Percentiles rank a stretch among this genome's conserved stretches.
These are phyloP conservation scores for Sesia bembeciformis DNA, from an alignment of 2,888 invertebrate species.

Conservation along the genomic window DNA sequence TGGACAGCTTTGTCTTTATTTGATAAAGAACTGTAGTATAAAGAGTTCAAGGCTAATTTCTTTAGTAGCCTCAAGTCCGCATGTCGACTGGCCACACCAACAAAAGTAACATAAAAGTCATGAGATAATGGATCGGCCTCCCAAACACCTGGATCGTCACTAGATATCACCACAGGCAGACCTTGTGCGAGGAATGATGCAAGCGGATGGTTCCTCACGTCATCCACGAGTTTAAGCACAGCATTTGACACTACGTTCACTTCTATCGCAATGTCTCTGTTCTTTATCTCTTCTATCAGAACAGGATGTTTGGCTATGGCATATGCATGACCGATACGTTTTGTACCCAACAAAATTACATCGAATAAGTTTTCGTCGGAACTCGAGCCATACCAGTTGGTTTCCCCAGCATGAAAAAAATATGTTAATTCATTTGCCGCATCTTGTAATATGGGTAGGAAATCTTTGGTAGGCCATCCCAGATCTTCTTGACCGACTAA, in stretches of 20 bases:
- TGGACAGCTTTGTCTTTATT: slow-evolving; percentile 43
- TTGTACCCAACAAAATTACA: slow-evolving; percentile 80
- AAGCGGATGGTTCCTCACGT: slow-evolving; percentile 80
- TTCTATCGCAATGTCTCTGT: slow-evolving; percentile 78
- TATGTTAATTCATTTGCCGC: slow-evolving; percentile 71
- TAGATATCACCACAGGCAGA: slow-evolving; percentile 78
- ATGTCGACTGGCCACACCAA: slow-evolving; percentile 81
- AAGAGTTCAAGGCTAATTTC: slow-evolving; percentile 82
- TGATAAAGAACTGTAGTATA: slow-evolving; percentile 77
- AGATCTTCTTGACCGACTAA: slow-evolving; percentile 87
- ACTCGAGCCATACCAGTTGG: slow-evolving; percentile 79
- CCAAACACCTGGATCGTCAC: slow-evolving; percentile 81
- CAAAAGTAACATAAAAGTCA: slow-evolving; percentile 84
- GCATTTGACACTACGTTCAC: slow-evolving; percentile 82
- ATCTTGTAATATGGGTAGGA: slow-evolving; percentile 67
- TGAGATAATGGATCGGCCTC: slow-evolving; percentile 77
- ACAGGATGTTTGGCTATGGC: slow-evolving; percentile 83
- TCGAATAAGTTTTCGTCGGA: slow-evolving; percentile 85
- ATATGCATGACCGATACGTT: slow-evolving; percentile 86
- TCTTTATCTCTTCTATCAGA: slow-evolving; percentile 73
- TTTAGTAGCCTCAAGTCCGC: slow-evolving; percentile 82
- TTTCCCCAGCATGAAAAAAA: slow-evolving; percentile 89
- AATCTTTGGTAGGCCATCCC: slow-evolving; percentile 76
- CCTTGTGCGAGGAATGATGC: slow-evolving; percentile 71
- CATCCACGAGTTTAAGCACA: slow-evolving; percentile 74